Evolutionary conservation across 1,140 invertebrate species (phyloP).

Genomic region (Habropoda laboriosa): DNA sequence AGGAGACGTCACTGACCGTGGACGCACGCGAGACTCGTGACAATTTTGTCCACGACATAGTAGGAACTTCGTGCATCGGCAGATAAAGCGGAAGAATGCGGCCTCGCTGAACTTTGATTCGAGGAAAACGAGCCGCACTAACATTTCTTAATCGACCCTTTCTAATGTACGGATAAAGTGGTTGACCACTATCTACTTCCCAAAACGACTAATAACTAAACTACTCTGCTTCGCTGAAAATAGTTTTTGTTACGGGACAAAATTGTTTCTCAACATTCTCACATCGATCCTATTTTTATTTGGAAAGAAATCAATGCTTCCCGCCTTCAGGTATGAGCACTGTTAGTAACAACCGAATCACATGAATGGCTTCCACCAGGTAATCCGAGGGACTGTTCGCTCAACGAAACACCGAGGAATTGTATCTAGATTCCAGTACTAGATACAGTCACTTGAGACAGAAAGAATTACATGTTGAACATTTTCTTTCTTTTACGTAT

Average conservation of each 20-base stretch:
- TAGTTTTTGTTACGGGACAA: no score
- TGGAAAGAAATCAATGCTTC: conserved; percentile 37
- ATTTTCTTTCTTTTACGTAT: background rate
- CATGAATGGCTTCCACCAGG: conserved; percentile 25
- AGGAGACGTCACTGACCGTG: conserved; percentile 66
- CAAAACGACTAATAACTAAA: background rate
- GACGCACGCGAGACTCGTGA: conserved; percentile 60
- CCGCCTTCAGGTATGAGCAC: background rate
- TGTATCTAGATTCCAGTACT: conserved; percentile 2
- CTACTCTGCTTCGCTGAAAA: background rate
- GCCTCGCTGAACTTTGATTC: conserved; percentile 39
- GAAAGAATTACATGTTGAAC: background rate
- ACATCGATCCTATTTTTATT: background rate
- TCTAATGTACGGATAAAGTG: background rate
- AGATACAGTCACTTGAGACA: background rate
- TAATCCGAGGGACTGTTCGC: conserved; percentile 22
- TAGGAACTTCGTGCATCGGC: conserved; percentile 42
- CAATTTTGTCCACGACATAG: conserved; percentile 53
- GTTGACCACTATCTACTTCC: no score
- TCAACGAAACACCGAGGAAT: background rate
- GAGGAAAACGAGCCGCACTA: conserved; percentile 18
- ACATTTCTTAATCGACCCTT: conserved; percentile 9
- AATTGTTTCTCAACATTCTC: background rate
- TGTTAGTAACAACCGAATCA: conserved; percentile 27
- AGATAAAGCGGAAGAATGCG: conserved; percentile 45